phyloP scores from a whole-genome alignment of 2,888 invertebrate genomes.

The Arenicola marina region DNA sequence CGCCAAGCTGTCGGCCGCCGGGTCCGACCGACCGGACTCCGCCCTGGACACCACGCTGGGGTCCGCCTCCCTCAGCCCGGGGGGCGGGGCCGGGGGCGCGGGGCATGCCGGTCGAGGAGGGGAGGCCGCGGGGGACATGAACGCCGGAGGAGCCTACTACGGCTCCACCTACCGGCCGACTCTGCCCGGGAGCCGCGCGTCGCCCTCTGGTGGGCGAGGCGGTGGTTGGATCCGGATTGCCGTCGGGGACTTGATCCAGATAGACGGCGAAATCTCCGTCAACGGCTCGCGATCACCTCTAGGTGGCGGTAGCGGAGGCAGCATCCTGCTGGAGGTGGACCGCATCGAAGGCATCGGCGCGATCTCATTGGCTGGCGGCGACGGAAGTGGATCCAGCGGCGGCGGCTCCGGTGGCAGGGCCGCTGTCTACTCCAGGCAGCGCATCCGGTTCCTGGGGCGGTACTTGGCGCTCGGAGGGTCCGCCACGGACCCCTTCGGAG shows the following conservation, averaged over 20 bases:
- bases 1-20: constrained; percentile 38
- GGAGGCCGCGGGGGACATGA: constrained; percentile 9
- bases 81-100: constrained; percentile 35
- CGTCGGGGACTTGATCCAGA: constrained; percentile 36
- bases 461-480: constrained; percentile 37
- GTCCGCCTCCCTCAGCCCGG: constrained; percentile 15
- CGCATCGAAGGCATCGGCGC: constrained; percentile 42
- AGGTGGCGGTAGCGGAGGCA: constrained; percentile 49
- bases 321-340: constrained; percentile 37
- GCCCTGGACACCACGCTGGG: constrained; percentile 19
- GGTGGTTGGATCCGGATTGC: constrained; percentile 40
- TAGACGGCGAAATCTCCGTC: constrained; percentile 42
- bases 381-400: constrained; percentile 32
- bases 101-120: constrained; percentile 43
- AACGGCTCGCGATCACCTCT: constrained; percentile 32
- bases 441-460: constrained; percentile 37
- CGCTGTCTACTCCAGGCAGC: constrained; percentile 32
- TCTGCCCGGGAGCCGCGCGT: constrained; percentile 37
- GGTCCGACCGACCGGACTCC: constrained; percentile 32
- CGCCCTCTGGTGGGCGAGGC: constrained; percentile 36
- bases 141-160: constrained; percentile 33
- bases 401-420: constrained; percentile 42
- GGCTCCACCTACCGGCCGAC: constrained; percentile 41
- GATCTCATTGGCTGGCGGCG: constrained; percentile 38
- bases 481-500: constrained; percentile 22